Conservation (phyloP, 2,113 vertebrate genomes). For the Lepisosteus osseus region DNA sequence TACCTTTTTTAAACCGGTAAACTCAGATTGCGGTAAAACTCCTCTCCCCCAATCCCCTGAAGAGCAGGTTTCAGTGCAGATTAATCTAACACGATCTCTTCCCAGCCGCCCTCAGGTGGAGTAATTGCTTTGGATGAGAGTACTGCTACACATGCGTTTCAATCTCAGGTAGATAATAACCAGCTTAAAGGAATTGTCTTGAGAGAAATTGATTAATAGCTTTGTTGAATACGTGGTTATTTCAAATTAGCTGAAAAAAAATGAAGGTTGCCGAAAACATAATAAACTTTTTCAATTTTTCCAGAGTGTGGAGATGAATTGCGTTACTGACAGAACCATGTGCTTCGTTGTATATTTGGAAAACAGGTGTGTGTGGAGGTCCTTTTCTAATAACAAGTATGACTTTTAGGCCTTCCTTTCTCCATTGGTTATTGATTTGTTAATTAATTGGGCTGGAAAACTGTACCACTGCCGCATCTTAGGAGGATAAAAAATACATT, state of each 20-base stretch:
- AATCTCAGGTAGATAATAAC: constrained; percentile 14
- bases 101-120: constrained; percentile 5
- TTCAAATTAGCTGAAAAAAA: constrained; percentile 5
- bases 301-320: too few relatives aligned
- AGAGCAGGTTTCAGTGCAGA: constrained; percentile 6
- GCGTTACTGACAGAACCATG: too few relatives aligned
- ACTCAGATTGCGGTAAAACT: constrained; percentile 1
- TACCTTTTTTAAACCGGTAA: neutral
- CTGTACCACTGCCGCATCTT: too few relatives aligned
- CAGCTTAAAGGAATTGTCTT: constrained; percentile 8
- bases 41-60: constrained; percentile 4
- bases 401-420: too few relatives aligned
- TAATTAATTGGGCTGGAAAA: too few relatives aligned
- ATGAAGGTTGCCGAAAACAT: neutral
- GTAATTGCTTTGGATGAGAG: constrained; percentile 10
- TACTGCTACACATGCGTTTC: constrained; percentile 9
- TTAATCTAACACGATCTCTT: constrained; percentile 13
- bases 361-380: too few relatives aligned
- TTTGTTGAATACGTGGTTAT: constrained; percentile 2
- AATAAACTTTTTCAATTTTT: too few relatives aligned
- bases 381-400: too few relatives aligned
- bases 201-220: constrained; percentile 7
- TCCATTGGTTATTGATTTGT: too few relatives aligned
- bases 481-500: too few relatives aligned
- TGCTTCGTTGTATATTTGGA: too few relatives aligned